These are phyloP conservation scores for Rotaria socialis DNA, from an alignment of 2,888 invertebrate species.

Conservation along the genomic window DNA sequence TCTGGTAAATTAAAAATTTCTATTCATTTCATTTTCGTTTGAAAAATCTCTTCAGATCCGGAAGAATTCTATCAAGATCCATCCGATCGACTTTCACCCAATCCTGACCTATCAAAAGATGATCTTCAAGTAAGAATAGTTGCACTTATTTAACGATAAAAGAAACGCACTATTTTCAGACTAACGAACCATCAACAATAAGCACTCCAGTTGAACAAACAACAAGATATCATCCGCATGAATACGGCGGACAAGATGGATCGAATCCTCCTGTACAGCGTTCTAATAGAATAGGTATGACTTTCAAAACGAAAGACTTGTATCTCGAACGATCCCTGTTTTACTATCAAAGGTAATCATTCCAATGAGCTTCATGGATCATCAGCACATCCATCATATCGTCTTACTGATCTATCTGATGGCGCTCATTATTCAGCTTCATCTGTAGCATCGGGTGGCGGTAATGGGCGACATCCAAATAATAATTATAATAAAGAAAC, in stretches of 20 bases:
- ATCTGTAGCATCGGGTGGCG: not conserved
- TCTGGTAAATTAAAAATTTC: not conserved
- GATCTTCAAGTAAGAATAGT: not conserved
- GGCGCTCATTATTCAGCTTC: not conserved
- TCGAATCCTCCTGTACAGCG: not conserved
- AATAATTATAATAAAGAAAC: constrained; percentile 23
- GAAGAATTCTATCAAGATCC: constrained; percentile 28
- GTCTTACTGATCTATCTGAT: not conserved
- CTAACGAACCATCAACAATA: not conserved
- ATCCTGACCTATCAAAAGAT: not conserved
- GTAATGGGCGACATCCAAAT: not conserved
- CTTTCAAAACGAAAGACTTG: not conserved
- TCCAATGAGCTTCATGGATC: not conserved
- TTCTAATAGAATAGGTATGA: not conserved
- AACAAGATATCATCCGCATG: not conserved
- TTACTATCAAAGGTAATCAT: not conserved
- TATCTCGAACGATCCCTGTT: not conserved
- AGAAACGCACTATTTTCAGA: not conserved
- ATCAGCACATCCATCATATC: not conserved
- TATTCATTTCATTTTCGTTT: not conserved
- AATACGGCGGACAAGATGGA: not conserved
- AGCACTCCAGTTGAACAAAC: not conserved
- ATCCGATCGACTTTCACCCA: not conserved
- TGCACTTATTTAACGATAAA: not conserved
- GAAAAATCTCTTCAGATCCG: not conserved